These are phyloP conservation scores for Steinernema carpocapsae DNA, from an alignment of 2,888 invertebrate genomes.

Conservation along the genomic window DNA sequence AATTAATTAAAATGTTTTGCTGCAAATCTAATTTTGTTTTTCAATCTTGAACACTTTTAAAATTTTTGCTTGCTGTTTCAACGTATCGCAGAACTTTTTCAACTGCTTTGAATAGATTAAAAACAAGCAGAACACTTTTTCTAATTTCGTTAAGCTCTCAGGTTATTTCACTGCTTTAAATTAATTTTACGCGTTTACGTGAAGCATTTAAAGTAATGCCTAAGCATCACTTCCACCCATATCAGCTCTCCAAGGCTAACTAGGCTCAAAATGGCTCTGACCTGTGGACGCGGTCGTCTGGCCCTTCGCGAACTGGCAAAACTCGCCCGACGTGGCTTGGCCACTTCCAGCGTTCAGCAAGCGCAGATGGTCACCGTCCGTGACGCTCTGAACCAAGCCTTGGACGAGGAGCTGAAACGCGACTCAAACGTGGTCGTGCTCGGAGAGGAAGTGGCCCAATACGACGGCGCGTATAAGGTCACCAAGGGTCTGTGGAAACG, in stretches of 20 bases:
- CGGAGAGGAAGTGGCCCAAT: constrained; percentile 98
- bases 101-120: not conserved
- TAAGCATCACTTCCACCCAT: no score
- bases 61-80: no score
- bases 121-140: not conserved
- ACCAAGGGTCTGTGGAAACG: constrained; percentile 95
- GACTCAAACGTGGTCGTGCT: constrained; percentile 87
- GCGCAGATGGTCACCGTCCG: constrained; percentile 79
- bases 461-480: constrained; percentile 93
- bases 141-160: not conserved
- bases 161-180: not conserved
- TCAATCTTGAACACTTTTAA: no score
- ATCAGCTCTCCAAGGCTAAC: no score
- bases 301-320: constrained; percentile 28
- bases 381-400: constrained; percentile 92
- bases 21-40: no score
- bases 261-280: constrained; percentile 27
- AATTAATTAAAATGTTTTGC: no score
- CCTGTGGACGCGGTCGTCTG: constrained; percentile 7
- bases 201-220: no score
- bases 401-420: constrained; percentile 93
- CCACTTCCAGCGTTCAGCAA: constrained; percentile 7
- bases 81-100: not conserved
- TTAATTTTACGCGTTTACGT: not conserved
- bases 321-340: constrained; percentile 15